These are phyloP conservation scores for Caenorhabditis sulstoni DNA, from an alignment of 2,888 invertebrate species.

Conservation along the genomic window DNA sequence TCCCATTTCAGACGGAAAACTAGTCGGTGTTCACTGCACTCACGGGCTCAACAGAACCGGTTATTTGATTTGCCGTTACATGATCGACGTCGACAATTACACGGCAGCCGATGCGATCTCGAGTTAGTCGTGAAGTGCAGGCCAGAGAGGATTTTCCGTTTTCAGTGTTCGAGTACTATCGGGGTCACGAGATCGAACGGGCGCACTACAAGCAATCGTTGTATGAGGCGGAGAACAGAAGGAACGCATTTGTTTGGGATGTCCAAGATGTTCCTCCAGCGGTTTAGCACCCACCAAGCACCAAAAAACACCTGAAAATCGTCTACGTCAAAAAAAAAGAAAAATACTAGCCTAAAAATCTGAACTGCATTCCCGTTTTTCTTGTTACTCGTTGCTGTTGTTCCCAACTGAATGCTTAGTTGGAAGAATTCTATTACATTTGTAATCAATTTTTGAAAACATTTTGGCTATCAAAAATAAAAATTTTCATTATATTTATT, in stretches of 20 bases:
- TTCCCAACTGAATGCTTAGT: no score
- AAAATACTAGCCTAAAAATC: no score
- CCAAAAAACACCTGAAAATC: no score
- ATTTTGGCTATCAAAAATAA: no score
- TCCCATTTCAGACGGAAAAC: conserved; percentile 55
- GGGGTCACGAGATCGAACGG: conserved; percentile 64
- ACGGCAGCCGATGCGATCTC: conserved; percentile 64
- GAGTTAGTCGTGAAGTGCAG: conserved; percentile 31
- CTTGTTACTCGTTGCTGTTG: no score
- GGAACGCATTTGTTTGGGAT: background rate
- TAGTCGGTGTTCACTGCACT: conserved; percentile 83
- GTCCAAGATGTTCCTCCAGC: no score
- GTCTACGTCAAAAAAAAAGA: no score
- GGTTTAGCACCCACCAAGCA: no score
- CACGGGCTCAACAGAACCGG: conserved; percentile 84
- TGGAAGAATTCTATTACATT: no score
- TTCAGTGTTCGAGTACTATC: conserved; percentile 64
- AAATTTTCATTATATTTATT: no score
- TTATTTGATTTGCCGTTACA: conserved; percentile 82
- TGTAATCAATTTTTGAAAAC: no score
- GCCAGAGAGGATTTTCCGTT: background rate
- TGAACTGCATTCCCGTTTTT: background rate
- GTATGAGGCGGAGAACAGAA: conserved; percentile 46
- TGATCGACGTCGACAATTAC: conserved; percentile 65
- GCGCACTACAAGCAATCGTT: conserved; percentile 53